Conservation (phyloP, 2,888 invertebrate species). For the Onchidella celtica region DNA sequence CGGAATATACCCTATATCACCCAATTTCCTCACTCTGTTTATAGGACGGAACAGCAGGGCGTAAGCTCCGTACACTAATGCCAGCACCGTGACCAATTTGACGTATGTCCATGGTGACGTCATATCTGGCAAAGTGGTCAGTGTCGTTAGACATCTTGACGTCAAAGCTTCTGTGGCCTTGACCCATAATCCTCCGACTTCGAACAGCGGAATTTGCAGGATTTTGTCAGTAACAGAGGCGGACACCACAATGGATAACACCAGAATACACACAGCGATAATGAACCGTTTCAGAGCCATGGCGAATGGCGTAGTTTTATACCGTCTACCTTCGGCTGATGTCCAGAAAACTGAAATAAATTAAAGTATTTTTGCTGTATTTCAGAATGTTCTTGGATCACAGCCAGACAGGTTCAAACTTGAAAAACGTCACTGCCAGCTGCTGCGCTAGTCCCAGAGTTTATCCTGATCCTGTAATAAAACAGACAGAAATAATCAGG, state of each 20-base stretch:
- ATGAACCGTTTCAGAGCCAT: neutral
- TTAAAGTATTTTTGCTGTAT: too few relatives aligned
- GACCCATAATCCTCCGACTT: constrained; percentile 67
- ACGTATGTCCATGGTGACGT: constrained; percentile 61
- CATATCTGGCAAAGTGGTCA: constrained; percentile 57
- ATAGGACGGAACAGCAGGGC: constrained; percentile 67
- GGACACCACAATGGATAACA: constrained; percentile 55
- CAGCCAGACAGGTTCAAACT: too few relatives aligned
- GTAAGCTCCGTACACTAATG: constrained; percentile 60
- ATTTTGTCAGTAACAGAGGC: constrained; percentile 63
- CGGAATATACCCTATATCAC: constrained; percentile 74
- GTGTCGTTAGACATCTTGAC: constrained; percentile 41
- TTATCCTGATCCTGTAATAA: too few relatives aligned
- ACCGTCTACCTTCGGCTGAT: neutral
- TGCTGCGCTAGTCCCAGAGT: too few relatives aligned
- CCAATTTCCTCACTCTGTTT: constrained; percentile 71
- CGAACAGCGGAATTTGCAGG: constrained; percentile 63
- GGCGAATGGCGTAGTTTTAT: too few relatives aligned
- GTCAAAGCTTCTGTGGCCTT: constrained; percentile 58
- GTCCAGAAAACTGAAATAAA: too few relatives aligned
- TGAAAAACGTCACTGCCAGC: too few relatives aligned
- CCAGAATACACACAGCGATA: constrained; percentile 28
- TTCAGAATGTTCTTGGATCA: too few relatives aligned
- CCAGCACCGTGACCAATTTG: constrained; percentile 46
- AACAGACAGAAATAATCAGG: too few relatives aligned